These are phyloP conservation scores for Naja naja DNA, from an alignment of 2,113 vertebrate genomes.

Conservation along the genomic window DNA sequence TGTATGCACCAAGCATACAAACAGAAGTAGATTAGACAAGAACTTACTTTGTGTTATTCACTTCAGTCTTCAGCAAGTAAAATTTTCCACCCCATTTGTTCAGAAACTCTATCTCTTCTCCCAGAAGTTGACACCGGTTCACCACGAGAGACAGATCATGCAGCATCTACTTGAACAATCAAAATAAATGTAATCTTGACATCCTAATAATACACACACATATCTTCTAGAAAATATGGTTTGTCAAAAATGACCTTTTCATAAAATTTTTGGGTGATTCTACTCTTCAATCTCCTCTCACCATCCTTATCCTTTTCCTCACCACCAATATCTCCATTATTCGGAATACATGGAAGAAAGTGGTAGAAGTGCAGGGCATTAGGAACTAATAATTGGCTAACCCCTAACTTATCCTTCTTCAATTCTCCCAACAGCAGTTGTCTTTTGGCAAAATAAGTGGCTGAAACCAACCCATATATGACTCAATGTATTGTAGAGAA, in stretches of 20 bases:
- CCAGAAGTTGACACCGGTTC: conserved; percentile 66
- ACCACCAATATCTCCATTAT: neutral
- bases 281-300: neutral
- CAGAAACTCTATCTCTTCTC: conserved; percentile 77
- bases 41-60: conserved; percentile 72
- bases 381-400: neutral
- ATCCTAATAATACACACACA: rapidly evolving
- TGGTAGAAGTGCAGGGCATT: neutral
- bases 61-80: conserved; percentile 65
- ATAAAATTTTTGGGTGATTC: neutral
- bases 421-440: neutral
- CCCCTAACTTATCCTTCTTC: neutral
- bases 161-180: conserved; percentile 65
- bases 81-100: conserved; percentile 76
- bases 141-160: conserved; percentile 71
- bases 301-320: neutral
- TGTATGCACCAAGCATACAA: neutral
- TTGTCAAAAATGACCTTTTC: neutral
- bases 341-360: neutral
- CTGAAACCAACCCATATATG: neutral
- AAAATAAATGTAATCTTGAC: conserved; percentile 20
- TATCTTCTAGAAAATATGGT: neutral
- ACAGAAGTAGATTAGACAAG: neutral
- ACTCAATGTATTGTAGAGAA: neutral
- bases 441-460: neutral